Percentiles rank a stretch among this genome's conserved stretches.
These are phyloP conservation scores for Mantis religiosa DNA, from an alignment of 2,888 invertebrate species.

Conservation along the genomic window DNA sequence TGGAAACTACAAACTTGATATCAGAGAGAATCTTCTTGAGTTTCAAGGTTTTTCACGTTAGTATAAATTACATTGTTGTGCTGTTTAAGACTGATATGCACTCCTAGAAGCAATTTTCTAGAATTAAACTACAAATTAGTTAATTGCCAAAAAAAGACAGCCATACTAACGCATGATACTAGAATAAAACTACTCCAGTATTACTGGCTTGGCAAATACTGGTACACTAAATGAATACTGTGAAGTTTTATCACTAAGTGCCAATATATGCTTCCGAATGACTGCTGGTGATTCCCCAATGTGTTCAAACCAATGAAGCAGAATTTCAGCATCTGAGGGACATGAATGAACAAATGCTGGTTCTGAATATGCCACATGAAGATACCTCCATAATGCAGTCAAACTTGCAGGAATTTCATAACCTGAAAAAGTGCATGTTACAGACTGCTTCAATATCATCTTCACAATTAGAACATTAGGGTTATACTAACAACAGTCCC, in stretches of 20 bases:
- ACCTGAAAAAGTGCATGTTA: slow-evolving; percentile 22
- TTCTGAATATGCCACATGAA: slow-evolving; percentile 33
- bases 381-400: slow-evolving; percentile 33
- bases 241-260: slow-evolving; percentile 18
- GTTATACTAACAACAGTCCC: too few relatives aligned
- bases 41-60: too few relatives aligned
- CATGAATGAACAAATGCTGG: slow-evolving; percentile 33
- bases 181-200: slow-evolving; percentile 13
- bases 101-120: neutral
- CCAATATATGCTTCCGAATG: slow-evolving; percentile 21
- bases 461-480: too few relatives aligned
- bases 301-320: slow-evolving; percentile 34
- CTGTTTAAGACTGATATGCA: too few relatives aligned
- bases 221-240: slow-evolving; percentile 26
- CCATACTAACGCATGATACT: neutral
- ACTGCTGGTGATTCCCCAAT: slow-evolving; percentile 23
- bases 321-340: slow-evolving; percentile 34
- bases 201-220: slow-evolving; percentile 24
- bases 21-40: too few relatives aligned
- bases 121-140: neutral
- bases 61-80: too few relatives aligned
- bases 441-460: too few relatives aligned
- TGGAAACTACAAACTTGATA: too few relatives aligned
- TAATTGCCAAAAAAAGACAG: neutral
- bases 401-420: slow-evolving; percentile 32